Evolutionary conservation across 2,888 invertebrate species (phyloP), one percentile per base, ranked within the genome.

Genomic region (Dendrolimus houi): DNA sequence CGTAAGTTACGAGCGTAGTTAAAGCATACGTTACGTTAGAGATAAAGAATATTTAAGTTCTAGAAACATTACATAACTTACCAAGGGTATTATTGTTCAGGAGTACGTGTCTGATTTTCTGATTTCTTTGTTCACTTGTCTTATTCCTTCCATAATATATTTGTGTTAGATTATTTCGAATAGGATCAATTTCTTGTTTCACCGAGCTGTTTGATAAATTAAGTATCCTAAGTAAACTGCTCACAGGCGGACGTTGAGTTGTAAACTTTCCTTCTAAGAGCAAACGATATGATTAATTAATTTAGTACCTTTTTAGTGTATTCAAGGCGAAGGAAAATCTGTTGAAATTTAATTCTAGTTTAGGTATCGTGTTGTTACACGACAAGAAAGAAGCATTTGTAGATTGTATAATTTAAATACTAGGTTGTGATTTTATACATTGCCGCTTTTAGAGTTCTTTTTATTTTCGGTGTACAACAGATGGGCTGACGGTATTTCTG

Each of bases 141-240:
- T 60, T 61, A 57, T 71, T 71, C 52, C 59, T 68, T 56, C 73
- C 70, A 12, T 61, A 52, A 62, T 67, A 70, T 57, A 62, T 67
- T 62, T 72, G 75, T 61, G 73, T 81, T 17, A 74, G 69, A 59
- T 80, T 74, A 68, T 71, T 75, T 41, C 65, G 64, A 55, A 78
- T 66, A n/a, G 83, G 82, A 62, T 84, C 81, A 62, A 81, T 78
- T 59, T 82, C 80, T 56, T 71, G 74, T 59, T 77, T 78, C 53
- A 67, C 62, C 58, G 77, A 74, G 59, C 71, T 72, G 62, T 84
- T 81, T 58, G 83, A 76, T 60, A 83, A 72, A 73, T 85, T 83
- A 40, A 83, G 69, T 59, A 85, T 81, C 65, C 77, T 79, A 52
- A 87, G 75, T 64, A 85, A 74, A 70, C 78, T 83, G 64, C 70